phyloP scores from a whole-genome alignment of 2,113 vertebrate genomes.

The Stomatorhinus ivindoensis region DNA sequence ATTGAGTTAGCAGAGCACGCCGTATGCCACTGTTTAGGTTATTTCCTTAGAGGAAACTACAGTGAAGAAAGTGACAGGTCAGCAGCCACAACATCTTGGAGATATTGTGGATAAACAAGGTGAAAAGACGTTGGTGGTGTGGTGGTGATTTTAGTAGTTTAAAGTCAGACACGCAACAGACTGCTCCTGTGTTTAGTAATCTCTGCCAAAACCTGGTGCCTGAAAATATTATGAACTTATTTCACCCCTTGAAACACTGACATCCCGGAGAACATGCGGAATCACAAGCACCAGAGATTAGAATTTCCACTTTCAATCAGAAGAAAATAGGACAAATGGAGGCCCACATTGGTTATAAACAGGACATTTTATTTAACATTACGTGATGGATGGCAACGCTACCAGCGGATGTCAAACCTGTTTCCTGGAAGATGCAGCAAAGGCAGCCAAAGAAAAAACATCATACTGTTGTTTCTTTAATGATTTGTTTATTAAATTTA shows the following conservation, averaged over 20 bases:
- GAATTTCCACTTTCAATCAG: neutral
- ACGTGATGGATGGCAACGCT: neutral
- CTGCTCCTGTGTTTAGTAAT: neutral
- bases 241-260: neutral
- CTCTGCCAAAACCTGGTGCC: neutral
- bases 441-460: neutral
- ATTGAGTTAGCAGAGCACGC: neutral
- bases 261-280: neutral
- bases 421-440: neutral
- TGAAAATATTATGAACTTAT: neutral
- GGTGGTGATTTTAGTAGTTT: neutral
- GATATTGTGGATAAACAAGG: neutral
- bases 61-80: neutral
- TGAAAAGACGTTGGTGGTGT: neutral
- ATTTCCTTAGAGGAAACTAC: neutral
- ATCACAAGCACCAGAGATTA: neutral
- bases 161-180: neutral
- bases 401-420: neutral
- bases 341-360: neutral
- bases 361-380: neutral
- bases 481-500: neutral
- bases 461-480: neutral
- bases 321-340: neutral
- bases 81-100: neutral
- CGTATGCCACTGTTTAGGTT: neutral